Percentiles rank a stretch among this genome's conserved stretches.
Conservation (phyloP, 2,113 vertebrate species). For the Herpailurus yagouaroundi region DNA sequence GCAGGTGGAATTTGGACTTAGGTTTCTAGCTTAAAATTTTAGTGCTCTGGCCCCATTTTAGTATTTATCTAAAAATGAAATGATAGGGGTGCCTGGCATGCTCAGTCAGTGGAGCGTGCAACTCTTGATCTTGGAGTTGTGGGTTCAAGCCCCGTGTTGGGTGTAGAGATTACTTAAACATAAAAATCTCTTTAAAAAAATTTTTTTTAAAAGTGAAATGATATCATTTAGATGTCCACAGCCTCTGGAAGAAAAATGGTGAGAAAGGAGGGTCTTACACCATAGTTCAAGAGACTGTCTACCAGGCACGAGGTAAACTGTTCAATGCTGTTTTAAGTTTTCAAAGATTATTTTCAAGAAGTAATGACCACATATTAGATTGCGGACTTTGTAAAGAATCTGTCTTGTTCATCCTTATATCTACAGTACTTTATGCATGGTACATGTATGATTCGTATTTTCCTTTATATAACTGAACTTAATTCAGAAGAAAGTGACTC, state of each 20-base stretch:
- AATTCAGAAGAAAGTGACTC: not conserved
- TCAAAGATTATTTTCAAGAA: not conserved
- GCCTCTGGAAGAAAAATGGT: not conserved
- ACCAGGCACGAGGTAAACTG: not conserved
- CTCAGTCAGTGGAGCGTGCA: no score
- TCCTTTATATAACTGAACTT: not conserved
- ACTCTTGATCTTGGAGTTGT: no score
- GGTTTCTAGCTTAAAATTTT: not conserved
- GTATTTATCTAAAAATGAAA: not conserved
- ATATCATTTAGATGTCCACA: not conserved
- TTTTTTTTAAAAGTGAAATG: not conserved
- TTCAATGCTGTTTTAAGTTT: not conserved
- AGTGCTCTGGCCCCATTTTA: not conserved
- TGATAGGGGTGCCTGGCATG: not conserved
- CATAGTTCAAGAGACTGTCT: not conserved
- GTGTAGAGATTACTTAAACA: no score
- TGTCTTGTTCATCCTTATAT: not conserved
- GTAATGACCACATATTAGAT: not conserved
- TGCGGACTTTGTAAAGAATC: not conserved
- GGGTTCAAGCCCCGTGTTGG: no score
- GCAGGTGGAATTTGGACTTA: not conserved
- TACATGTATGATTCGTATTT: not conserved
- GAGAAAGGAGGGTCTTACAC: not conserved
- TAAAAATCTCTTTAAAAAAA: no score
- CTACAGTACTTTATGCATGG: not conserved